Evolutionary conservation across 2,113 vertebrate genomes (phyloP), one percentile per base, ranked within the genome.

Genomic region (Pelecanus crispus): DNA sequence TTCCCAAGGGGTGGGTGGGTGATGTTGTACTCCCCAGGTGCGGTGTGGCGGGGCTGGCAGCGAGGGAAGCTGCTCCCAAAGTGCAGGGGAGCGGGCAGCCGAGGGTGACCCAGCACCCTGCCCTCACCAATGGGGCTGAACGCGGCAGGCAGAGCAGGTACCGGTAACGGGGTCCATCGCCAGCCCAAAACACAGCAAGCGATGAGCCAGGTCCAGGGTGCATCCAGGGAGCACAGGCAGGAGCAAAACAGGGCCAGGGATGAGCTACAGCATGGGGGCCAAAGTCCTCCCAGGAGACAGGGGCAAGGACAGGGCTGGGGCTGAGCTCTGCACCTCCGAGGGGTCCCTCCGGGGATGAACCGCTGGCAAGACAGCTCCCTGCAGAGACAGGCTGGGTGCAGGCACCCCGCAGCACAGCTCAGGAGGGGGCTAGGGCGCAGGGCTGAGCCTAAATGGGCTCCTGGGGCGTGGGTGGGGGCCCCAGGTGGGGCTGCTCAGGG

Each of bases 351-450:
- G 25, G 38, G 8, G 26, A 7, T 0, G 4, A 86, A 38, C 80
- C 11, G 11, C 44, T 38, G 26, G 32, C 28, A 24, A 1, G 47
- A 34, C 19, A 34, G 34, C 56, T 80, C 47, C 34, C n/a, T 9
- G 44, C 62, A 24, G 52, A 8, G 31, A 13, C 29, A 10, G 4
- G 4, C 84, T 13, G 26, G 8, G 31, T 40, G 2, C 44, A 22
- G 13, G 3, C 38, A n/a, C 0, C 58, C 34, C 55, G 5, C 5
- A 10, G 5, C 49, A 1, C 18, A 6, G 1, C 40, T 11, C 13
- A 3, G 0, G 3, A 15, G 5, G 17, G 18, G 14, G 17, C 31
- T 16, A 8, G 29, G 55, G 11, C 4, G 15, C 32, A 6, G 56
- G 32, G 36, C 66, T 63, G 86, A 59, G 82, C 82, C 53, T 36